phyloP scores from a whole-genome alignment of 2,888 invertebrate genomes.

The Agriotes lineatus region DNA sequence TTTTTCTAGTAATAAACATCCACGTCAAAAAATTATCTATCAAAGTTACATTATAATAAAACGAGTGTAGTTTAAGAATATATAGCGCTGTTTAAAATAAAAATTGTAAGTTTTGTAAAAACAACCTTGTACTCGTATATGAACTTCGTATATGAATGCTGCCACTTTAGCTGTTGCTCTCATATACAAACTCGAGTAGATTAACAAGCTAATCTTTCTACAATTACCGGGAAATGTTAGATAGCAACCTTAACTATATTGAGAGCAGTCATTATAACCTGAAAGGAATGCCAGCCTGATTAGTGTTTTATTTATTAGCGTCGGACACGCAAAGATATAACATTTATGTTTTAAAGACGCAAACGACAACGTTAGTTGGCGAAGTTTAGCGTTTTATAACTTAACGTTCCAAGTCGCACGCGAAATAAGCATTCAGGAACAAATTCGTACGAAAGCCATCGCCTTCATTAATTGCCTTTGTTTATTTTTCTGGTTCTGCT shows the following conservation, averaged over 20 bases:
- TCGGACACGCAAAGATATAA: conserved; percentile 25
- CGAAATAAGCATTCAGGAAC: conserved; percentile 4
- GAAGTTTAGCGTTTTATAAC: not conserved
- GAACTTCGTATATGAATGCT: no score
- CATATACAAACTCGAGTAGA: not conserved
- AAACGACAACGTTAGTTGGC: not conserved
- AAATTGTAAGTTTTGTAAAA: no score
- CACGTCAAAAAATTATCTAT: no score
- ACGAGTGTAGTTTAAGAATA: no score
- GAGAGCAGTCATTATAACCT: conserved; percentile 28
- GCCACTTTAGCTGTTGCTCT: no score
- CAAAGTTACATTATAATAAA: no score
- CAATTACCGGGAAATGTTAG: conserved; percentile 18
- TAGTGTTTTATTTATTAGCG: conserved; percentile 28
- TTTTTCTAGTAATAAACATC: no score
- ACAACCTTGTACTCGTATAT: no score
- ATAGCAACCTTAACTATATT: conserved; percentile 16
- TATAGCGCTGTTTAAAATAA: no score
- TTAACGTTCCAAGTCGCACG: not conserved
- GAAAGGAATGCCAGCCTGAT: conserved; percentile 32
- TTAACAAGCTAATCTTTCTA: conserved; percentile 21
- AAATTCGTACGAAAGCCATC: no score
- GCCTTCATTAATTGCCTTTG: not conserved
- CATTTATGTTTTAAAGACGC: conserved; percentile 10
- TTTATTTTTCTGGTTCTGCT: not conserved